Percentiles rank a stretch among this genome's conserved stretches.
Evolutionary conservation across 2,113 vertebrate genomes (phyloP).

Genomic region (Ictalurus furcatus): DNA sequence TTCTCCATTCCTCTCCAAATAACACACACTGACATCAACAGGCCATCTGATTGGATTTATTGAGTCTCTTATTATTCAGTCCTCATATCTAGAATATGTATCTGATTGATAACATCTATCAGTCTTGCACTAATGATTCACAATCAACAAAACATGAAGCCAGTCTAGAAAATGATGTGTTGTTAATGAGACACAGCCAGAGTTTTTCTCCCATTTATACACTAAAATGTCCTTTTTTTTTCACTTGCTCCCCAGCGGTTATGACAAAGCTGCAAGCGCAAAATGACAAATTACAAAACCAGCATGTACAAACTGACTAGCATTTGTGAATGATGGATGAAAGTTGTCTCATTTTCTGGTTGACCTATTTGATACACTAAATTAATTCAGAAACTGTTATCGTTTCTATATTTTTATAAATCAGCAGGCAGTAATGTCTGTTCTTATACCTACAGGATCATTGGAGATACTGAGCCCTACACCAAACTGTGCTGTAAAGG

Average conservation of each 20-base stretch:
- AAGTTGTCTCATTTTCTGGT: constrained; percentile 2
- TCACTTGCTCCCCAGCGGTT: constrained; percentile 27
- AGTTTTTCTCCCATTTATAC: constrained; percentile 38
- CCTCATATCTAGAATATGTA: constrained; percentile 10
- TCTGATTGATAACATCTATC: constrained; percentile 26
- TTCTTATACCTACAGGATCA: constrained; percentile 59
- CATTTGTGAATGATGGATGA: constrained; percentile 21
- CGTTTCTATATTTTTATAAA: neutral
- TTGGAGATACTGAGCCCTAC: constrained; percentile 84
- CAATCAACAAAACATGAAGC: constrained; percentile 41
- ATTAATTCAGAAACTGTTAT: constrained; percentile 1
- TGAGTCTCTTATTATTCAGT: constrained; percentile 29
- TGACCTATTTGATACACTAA: constrained; percentile 45
- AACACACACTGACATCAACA: constrained; percentile 4
- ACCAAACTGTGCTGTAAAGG: constrained; percentile 97
- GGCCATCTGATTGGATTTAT: constrained; percentile 39
- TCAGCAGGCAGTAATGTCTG: neutral
- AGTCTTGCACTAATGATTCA: constrained; percentile 8
- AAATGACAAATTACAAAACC: constrained; percentile 33
- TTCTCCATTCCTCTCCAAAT: constrained; percentile 7
- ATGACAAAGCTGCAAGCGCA: constrained; percentile 38
- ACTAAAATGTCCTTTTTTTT: constrained; percentile 49
- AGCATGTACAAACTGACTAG: constrained; percentile 16
- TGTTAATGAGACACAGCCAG: constrained; percentile 45
- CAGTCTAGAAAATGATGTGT: constrained; percentile 22